Evolutionary conservation across 2,113 vertebrate genomes (phyloP), one percentile per base, ranked within the genome.

Genomic region (Tympanuchus pallidicinctus): DNA sequence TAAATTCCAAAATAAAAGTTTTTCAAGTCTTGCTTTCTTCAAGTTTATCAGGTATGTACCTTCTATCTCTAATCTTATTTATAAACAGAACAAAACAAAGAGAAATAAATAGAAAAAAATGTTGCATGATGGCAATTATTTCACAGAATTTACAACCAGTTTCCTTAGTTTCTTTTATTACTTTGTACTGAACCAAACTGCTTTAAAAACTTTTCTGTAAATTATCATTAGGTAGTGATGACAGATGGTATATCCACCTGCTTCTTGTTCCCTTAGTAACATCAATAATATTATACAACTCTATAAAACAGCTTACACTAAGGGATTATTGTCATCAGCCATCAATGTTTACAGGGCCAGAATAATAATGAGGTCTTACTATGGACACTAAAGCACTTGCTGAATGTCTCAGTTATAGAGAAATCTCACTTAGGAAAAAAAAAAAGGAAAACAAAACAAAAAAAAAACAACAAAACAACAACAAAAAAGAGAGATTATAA

Each of bases 161-260:
- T 95, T 83, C 17, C 38, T 89, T 50, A 54, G 17, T 88, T 95
- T 83, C 17, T 42, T 89, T 50, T 61, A 27, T 22, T 79, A 56
- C 21, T 94, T 92, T 71, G 10, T 52, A 61, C 4, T 65, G 18
- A 92, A 82, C 15, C 13, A 93, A 88, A 78, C 6, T 24, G 27
- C 57, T 91, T 47, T 83, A 63, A 64, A 50, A 8, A 4, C 11
- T 65, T 86, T 89, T 74, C 69, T 89, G 38, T 52, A 84, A 92
- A 86, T 92, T 90, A 63, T 76, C 38, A 42, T 86, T 88, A 96
- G 79, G 56, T 90, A 86, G 28, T 47, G 76, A 71, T 92, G 91
- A 88, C 93, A 96, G 94, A 96, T 94, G 86, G 93, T 71, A 59
- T 65, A 89, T 61, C 83, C 91, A 93, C 88, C 89, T 96, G 86